Evolutionary conservation across 1,140 invertebrate genomes (phyloP).

Genomic region (Apis dorsata): DNA sequence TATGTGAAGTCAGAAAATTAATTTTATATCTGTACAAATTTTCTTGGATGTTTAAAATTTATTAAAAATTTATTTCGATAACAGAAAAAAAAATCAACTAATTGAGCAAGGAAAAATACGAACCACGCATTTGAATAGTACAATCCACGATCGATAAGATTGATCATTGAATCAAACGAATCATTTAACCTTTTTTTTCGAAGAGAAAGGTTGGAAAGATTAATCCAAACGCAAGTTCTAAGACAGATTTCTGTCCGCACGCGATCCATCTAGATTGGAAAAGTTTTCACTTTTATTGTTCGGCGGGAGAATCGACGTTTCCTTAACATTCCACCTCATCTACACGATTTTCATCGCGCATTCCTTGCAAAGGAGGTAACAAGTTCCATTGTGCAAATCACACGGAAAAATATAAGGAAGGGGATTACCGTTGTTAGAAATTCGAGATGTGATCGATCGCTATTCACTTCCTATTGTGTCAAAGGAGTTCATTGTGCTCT

Average conservation of each 20-base stretch:
- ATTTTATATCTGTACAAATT: too few species aligned
- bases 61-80: too few species aligned
- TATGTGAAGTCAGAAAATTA: too few species aligned
- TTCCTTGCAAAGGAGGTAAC: neutral
- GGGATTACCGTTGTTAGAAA: neutral
- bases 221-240: constrained; percentile 64
- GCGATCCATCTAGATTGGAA: constrained; percentile 73
- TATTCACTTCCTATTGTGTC: constrained; percentile 7
- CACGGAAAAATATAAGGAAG: neutral
- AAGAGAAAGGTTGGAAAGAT: constrained; percentile 55
- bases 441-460: neutral
- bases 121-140: neutral
- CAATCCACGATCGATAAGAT: constrained; percentile 5
- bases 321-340: constrained; percentile 17
- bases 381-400: neutral
- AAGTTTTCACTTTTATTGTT: constrained; percentile 69
- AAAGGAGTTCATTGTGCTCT: neutral
- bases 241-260: constrained; percentile 67
- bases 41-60: too few species aligned
- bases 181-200: constrained; percentile 47
- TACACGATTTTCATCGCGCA: neutral
- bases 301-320: constrained; percentile 49
- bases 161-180: constrained; percentile 39
- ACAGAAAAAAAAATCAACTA: neutral
- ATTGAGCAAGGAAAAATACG: neutral